Percentiles rank a stretch among this genome's conserved stretches.
Evolutionary conservation across 2,797 vertebrate species (phyloP).

Genomic region (Galaxias olidus): DNA sequence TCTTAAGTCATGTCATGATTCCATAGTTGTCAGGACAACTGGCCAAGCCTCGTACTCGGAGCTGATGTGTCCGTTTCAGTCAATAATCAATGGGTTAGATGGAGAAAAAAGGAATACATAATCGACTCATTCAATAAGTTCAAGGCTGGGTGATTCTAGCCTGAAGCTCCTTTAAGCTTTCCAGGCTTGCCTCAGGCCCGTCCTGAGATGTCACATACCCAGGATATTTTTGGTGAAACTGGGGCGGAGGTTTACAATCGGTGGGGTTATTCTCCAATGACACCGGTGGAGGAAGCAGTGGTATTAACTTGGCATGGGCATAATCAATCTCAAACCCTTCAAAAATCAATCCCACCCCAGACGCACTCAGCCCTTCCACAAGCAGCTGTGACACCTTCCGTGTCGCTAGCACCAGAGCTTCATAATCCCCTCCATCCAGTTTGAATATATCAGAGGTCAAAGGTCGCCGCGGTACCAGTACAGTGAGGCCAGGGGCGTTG

Average conservation of each 20-base stretch:
- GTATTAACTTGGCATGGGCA: constrained; percentile 78
- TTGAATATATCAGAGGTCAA: constrained; percentile 75
- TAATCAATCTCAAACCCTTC: constrained; percentile 81
- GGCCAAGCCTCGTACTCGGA: too few species aligned
- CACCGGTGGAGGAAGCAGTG: constrained; percentile 40
- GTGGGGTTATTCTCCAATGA: accelerated
- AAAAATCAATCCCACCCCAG: constrained; percentile 73
- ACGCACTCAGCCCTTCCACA: constrained; percentile 55
- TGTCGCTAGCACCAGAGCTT: constrained; percentile 59
- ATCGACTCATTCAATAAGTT: not conserved
- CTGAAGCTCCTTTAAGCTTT: constrained; percentile 53
- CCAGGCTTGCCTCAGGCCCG: constrained; percentile 63
- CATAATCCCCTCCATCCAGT: constrained; percentile 64
- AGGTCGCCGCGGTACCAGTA: constrained; percentile 75
- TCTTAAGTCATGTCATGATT: too few species aligned
- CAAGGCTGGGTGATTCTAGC: constrained; percentile 46
- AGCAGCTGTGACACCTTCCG: constrained; percentile 62
- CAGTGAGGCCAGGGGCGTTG: constrained; percentile 73
- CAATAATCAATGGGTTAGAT: not conserved
- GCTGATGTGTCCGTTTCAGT: not conserved
- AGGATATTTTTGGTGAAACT: constrained; percentile 65
- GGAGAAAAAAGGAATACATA: too few species aligned
- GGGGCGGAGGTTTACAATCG: not conserved
- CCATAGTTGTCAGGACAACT: too few species aligned
- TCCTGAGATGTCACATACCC: constrained; percentile 75